These are phyloP conservation scores for Nematopogon swammerdamellus DNA, from an alignment of 2,888 invertebrate genomes.

Conservation along the genomic window DNA sequence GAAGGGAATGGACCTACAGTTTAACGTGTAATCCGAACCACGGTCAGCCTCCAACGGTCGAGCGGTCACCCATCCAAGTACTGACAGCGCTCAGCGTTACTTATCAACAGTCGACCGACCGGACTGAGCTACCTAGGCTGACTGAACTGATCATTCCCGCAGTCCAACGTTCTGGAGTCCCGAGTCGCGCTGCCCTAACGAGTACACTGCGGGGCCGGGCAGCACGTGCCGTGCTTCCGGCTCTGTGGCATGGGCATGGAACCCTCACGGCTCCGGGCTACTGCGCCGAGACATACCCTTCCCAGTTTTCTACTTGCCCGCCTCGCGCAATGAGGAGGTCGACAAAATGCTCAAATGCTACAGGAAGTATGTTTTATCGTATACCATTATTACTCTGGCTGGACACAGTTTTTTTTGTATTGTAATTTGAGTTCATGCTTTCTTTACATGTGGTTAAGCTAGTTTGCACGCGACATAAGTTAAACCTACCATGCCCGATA, in stretches of 20 bases:
- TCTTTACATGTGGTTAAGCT: no score
- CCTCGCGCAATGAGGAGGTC: slow-evolving; percentile 49
- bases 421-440: no score
- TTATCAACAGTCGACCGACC: no score
- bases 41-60: no score
- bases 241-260: slow-evolving; percentile 84
- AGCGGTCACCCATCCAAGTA: no score
- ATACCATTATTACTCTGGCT: slow-evolving; percentile 3
- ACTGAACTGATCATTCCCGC: slow-evolving; percentile 19
- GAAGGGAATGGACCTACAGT: no score
- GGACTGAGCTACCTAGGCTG: no score
- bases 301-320: slow-evolving; percentile 76
- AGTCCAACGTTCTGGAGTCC: slow-evolving; percentile 42
- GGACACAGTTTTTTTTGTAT: slow-evolving; percentile 2
- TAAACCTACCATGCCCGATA: no score
- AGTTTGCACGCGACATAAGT: no score
- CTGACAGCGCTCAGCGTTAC: no score
- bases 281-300: slow-evolving; percentile 81
- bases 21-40: no score
- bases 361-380: slow-evolving; percentile 32
- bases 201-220: slow-evolving; percentile 51
- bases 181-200: slow-evolving; percentile 83
- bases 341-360: slow-evolving; percentile 60
- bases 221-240: slow-evolving; percentile 47
- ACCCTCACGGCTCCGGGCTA: slow-evolving; percentile 72